phyloP scores from a whole-genome alignment of 1,140 invertebrate genomes.

The Arctopsyche grandis region DNA sequence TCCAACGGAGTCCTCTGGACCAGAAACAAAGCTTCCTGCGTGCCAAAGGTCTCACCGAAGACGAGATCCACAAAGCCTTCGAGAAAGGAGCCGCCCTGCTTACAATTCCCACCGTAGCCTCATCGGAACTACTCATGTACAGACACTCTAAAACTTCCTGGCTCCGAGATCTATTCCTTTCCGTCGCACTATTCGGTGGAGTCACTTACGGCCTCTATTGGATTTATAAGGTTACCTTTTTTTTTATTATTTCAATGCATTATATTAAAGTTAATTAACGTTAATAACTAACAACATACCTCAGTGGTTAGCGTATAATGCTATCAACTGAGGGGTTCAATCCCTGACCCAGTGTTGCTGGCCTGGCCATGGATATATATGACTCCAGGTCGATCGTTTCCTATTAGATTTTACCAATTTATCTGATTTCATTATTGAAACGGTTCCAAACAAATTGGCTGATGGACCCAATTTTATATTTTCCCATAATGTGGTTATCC shows the following conservation, averaged over 20 bases:
- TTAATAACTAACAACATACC: too few species aligned
- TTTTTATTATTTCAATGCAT: slow-evolving; percentile 37
- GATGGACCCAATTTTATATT: too few species aligned
- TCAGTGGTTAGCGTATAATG: too few species aligned
- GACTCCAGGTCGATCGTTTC: too few species aligned
- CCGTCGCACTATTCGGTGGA: slow-evolving; percentile 75
- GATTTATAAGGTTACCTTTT: slow-evolving; percentile 75
- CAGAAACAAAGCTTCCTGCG: slow-evolving; percentile 84
- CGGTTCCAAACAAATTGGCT: too few species aligned
- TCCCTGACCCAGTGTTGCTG: too few species aligned
- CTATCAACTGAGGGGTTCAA: too few species aligned
- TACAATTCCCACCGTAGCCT: slow-evolving; percentile 57
- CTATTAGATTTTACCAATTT: too few species aligned
- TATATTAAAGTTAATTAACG: background rate
- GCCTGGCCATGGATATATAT: too few species aligned
- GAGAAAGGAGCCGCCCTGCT: slow-evolving; percentile 65
- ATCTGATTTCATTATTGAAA: too few species aligned
- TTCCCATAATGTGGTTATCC: too few species aligned
- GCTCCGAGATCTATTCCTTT: slow-evolving; percentile 74
- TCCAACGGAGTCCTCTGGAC: slow-evolving; percentile 75
- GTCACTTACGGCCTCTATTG: slow-evolving; percentile 76
- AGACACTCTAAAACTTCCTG: slow-evolving; percentile 65
- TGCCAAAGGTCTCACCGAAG: slow-evolving; percentile 82
- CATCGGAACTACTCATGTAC: slow-evolving; percentile 62
- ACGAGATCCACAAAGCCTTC: slow-evolving; percentile 80